These are phyloP conservation scores for Drosophila subsilvestris DNA, from an alignment of 2,888 invertebrate species.

Conservation along the genomic window DNA sequence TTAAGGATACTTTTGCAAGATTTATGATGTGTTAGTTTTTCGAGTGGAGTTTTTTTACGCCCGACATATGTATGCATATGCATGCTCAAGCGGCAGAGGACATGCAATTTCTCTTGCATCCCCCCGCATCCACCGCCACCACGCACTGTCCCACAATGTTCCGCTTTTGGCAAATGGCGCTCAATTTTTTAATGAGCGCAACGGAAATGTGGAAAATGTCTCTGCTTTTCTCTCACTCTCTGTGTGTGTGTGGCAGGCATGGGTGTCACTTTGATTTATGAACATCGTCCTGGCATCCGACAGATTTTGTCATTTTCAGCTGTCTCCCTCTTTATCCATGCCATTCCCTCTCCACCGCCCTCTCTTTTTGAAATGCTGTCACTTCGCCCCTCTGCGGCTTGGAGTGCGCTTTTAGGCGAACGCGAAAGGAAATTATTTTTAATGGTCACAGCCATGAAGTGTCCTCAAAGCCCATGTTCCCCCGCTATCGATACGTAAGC, in stretches of 20 bases:
- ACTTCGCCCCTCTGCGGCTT: not conserved
- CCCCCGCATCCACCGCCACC: not conserved
- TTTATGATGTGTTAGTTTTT: conserved; percentile 75
- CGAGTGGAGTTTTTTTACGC: conserved; percentile 56
- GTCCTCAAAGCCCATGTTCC: conserved; percentile 6
- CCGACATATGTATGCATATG: conserved; percentile 67
- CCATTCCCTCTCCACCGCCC: not conserved
- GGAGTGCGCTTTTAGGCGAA: conserved; percentile 46
- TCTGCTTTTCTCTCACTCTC: not conserved
- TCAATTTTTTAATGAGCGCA: conserved; percentile 76
- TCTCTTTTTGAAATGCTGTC: too few species aligned
- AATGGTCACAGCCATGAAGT: conserved; percentile 55
- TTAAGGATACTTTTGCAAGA: conserved; percentile 75
- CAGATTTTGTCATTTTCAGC: conserved; percentile 56
- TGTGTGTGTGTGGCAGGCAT: conserved; percentile 3
- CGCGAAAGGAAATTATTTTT: conserved; percentile 58
- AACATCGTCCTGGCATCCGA: conserved; percentile 60
- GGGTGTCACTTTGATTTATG: conserved; percentile 71
- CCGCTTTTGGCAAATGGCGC: conserved; percentile 67
- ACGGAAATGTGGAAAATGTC: conserved; percentile 59
- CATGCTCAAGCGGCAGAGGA: conserved; percentile 37
- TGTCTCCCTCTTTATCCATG: conserved; percentile 20
- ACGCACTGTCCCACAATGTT: not conserved
- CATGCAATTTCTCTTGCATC: conserved; percentile 54
- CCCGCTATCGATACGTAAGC: conserved; percentile 51